phyloP scores from a whole-genome alignment of 2,113 vertebrate genomes.

The Pteropus alecto region DNA sequence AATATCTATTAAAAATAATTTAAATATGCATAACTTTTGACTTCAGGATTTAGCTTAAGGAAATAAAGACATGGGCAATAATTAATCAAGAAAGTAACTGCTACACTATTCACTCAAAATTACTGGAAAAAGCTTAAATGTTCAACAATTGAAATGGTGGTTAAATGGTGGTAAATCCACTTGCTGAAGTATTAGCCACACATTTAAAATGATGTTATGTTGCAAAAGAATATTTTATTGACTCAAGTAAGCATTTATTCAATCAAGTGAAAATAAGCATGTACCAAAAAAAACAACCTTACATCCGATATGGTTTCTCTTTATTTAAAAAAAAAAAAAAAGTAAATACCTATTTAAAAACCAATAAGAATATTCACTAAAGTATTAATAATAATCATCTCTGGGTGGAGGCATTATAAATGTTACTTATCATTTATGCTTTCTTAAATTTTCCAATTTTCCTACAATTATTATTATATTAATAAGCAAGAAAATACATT shows the following conservation, averaged over 20 bases:
- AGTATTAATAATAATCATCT: not conserved
- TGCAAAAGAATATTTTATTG: slow-evolving; percentile 11
- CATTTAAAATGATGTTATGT: not conserved
- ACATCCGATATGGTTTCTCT: not conserved
- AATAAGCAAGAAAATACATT: slow-evolving; percentile 41
- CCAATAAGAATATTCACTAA: not conserved
- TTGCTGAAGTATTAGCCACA: not conserved
- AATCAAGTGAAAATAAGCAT: slow-evolving; percentile 6
- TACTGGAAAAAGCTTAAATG: not conserved
- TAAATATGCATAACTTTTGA: not conserved
- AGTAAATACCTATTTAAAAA: not conserved
- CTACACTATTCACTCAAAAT: not conserved
- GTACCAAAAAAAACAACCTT: not conserved
- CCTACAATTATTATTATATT: not conserved
- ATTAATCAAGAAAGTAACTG: not conserved
- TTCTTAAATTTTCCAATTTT: slow-evolving; percentile 14
- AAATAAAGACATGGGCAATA: not conserved
- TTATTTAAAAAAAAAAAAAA: not conserved
- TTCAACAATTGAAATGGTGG: not conserved
- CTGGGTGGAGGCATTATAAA: not conserved
- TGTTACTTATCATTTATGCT: not conserved
- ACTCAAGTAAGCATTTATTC: not conserved
- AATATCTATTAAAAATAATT: slow-evolving; percentile 24
- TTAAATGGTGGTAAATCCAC: slow-evolving; percentile 3
- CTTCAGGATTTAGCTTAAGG: slow-evolving; percentile 34